phyloP scores from a whole-genome alignment of 2,797 vertebrate genomes.

The Clarias pachynema region DNA sequence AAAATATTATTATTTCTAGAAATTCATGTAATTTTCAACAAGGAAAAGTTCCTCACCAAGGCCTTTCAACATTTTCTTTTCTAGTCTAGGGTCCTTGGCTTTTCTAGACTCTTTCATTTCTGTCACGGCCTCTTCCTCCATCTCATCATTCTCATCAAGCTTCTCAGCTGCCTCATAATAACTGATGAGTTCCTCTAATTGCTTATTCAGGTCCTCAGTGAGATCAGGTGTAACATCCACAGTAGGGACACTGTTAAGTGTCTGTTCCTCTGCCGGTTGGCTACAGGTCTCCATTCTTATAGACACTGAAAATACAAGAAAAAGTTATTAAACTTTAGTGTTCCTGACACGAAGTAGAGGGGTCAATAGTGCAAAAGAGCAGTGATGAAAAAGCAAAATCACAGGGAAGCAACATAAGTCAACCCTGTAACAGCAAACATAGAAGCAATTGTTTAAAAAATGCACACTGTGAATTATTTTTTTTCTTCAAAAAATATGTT shows the following conservation, averaged over 20 bases:
- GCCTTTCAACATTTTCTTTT: slow-evolving; percentile 96
- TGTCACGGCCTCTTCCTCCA: slow-evolving; percentile 73
- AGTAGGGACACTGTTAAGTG: slow-evolving; percentile 41
- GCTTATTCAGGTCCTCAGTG: slow-evolving; percentile 85
- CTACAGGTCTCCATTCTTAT: slow-evolving; percentile 81
- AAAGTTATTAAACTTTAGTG: slow-evolving; percentile 19
- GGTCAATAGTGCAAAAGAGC: background rate
- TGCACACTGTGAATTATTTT: no score
- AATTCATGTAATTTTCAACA: background rate
- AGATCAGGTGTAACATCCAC: slow-evolving; percentile 65
- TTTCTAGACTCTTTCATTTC: slow-evolving; percentile 63
- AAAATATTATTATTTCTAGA: background rate
- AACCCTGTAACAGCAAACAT: background rate
- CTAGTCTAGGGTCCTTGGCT: slow-evolving; percentile 88
- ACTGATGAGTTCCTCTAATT: slow-evolving; percentile 95
- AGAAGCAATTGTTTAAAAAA: background rate
- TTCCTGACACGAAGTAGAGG: background rate
- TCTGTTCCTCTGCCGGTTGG: slow-evolving; percentile 53
- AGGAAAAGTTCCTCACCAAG: slow-evolving; percentile 75
- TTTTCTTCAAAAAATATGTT: no score
- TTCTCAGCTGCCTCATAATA: slow-evolving; percentile 79
- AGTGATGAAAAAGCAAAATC: background rate
- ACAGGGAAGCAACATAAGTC: background rate
- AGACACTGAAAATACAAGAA: slow-evolving; percentile 40
- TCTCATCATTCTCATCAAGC: slow-evolving; percentile 69